A percentile compares a stretch with the other conserved stretches of the same genome.
phyloP scores from a whole-genome alignment of 2,888 invertebrate genomes.

The Ochropacha duplaris region DNA sequence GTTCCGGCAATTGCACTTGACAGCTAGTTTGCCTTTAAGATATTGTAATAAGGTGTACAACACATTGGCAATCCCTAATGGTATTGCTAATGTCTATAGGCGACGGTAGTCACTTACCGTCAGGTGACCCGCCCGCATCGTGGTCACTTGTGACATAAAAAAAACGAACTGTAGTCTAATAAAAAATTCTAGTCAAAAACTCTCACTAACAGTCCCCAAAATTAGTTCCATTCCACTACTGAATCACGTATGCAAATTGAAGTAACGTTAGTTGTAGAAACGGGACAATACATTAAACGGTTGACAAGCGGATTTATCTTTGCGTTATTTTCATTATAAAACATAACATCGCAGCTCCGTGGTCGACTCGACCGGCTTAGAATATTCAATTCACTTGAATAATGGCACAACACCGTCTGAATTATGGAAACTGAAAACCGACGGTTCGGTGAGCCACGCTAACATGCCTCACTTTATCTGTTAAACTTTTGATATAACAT shows the following conservation, averaged over 20 bases:
- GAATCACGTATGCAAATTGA: constrained; percentile 15
- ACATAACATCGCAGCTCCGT: constrained; percentile 22
- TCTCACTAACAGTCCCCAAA: neutral
- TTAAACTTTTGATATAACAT: constrained; percentile 26
- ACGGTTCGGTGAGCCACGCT: constrained; percentile 20
- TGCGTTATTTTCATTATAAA: constrained; percentile 38
- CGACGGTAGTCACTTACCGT: too few relatives aligned
- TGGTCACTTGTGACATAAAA: too few relatives aligned
- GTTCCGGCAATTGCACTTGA: too few relatives aligned
- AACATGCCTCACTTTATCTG: constrained; percentile 24
- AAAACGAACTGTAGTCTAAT: neutral
- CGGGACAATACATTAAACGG: constrained; percentile 17
- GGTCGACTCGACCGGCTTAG: constrained; percentile 29
- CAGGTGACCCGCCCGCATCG: too few relatives aligned
- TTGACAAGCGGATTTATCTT: constrained; percentile 32
- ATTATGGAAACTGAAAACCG: constrained; percentile 42
- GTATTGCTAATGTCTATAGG: too few relatives aligned
- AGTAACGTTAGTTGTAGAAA: constrained; percentile 13
- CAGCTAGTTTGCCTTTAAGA: too few relatives aligned
- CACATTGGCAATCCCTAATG: too few relatives aligned
- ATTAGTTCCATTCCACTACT: constrained; percentile 1
- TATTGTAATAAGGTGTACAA: too few relatives aligned
- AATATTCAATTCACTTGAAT: constrained; percentile 56
- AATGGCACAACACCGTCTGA: constrained; percentile 45
- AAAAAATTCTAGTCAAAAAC: neutral